These are phyloP conservation scores for Luscinia megarhynchos DNA, from an alignment of 2,797 vertebrate species.

Conservation along the genomic window DNA sequence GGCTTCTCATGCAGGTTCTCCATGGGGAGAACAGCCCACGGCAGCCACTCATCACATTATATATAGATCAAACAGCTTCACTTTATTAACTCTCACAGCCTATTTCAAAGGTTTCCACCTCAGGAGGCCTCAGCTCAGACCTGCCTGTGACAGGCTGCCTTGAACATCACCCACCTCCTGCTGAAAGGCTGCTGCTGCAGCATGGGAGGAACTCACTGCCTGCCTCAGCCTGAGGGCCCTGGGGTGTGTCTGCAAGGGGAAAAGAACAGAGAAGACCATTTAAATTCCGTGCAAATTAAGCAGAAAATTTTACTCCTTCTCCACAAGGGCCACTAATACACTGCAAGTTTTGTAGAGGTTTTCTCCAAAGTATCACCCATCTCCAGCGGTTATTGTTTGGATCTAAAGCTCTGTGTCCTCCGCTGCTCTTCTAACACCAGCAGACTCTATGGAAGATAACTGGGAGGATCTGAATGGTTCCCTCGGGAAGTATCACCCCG, in stretches of 20 bases:
- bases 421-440: neutral
- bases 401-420: neutral
- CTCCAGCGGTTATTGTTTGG: neutral
- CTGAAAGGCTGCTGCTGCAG: neutral
- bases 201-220: neutral
- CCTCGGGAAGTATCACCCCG: neutral
- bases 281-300: neutral
- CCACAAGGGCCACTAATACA: neutral
- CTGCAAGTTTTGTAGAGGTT: neutral
- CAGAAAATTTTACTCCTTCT: neutral
- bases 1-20: neutral
- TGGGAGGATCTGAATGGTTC: neutral
- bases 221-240: neutral
- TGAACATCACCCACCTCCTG: neutral
- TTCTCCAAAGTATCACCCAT: no score
- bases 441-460: neutral
- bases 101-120: neutral
- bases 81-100: neutral
- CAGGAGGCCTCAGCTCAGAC: neutral
- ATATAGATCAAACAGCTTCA: neutral
- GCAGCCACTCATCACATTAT: neutral
- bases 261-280: neutral
- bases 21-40: neutral
- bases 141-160: neutral
- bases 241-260: fast-evolving